phyloP scores from a whole-genome alignment of 2,113 vertebrate species.

The Xyrauchen texanus region DNA sequence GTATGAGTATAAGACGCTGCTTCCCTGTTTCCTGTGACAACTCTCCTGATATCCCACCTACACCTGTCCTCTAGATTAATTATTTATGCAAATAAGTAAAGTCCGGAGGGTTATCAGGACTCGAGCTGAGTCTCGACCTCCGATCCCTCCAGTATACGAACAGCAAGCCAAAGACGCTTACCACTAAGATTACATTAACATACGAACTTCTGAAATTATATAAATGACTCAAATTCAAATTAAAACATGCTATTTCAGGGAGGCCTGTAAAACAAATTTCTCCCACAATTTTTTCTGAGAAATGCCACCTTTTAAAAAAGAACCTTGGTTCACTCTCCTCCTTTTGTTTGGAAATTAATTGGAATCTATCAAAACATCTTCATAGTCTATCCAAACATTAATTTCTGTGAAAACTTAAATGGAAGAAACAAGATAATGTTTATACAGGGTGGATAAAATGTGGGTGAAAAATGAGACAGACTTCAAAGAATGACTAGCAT shows the following conservation, averaged over 20 bases:
- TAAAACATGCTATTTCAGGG: not conserved
- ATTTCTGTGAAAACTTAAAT: slow-evolving; percentile 4
- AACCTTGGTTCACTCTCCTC: slow-evolving; percentile 7
- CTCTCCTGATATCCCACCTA: too few species aligned
- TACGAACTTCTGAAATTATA: not conserved
- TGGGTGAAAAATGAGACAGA: not conserved
- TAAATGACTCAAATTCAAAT: not conserved
- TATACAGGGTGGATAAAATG: not conserved
- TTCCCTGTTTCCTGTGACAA: too few species aligned
- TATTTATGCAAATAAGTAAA: too few species aligned
- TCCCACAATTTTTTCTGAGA: not conserved
- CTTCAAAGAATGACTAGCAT: not conserved
- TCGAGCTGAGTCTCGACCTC: too few species aligned
- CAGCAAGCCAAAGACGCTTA: too few species aligned
- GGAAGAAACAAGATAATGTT: slow-evolving; percentile 29
- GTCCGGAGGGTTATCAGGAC: too few species aligned
- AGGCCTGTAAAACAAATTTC: slow-evolving; percentile 25
- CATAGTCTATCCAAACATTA: slow-evolving; percentile 5
- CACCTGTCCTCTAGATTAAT: too few species aligned
- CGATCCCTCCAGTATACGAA: too few species aligned
- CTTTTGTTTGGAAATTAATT: slow-evolving; percentile 37
- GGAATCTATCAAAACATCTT: not conserved
- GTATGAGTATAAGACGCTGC: too few species aligned
- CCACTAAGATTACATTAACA: too few species aligned
- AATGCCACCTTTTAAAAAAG: slow-evolving; percentile 6